These are phyloP conservation scores for Erythrolamprus reginae DNA, from an alignment of 2,113 vertebrate species.

Conservation along the genomic window DNA sequence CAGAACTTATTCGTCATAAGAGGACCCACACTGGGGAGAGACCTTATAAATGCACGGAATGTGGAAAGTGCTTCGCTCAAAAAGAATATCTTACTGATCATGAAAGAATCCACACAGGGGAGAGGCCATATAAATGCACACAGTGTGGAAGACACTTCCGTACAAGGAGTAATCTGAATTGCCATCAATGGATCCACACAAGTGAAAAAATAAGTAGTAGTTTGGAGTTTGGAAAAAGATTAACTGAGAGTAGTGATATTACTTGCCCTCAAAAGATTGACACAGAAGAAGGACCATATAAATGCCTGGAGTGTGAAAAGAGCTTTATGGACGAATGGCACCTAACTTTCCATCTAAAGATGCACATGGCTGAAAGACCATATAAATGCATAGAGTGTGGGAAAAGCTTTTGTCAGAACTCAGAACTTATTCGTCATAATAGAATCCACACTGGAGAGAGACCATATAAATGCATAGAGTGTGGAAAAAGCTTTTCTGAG, in stretches of 20 bases:
- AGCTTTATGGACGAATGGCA: background rate
- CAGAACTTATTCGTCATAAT: background rate
- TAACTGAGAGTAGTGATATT: too few relatives aligned
- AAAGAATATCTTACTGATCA: too few relatives aligned
- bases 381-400: background rate
- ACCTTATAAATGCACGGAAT: too few relatives aligned
- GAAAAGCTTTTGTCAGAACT: background rate
- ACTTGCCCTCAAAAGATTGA: background rate
- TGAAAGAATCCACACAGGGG: too few relatives aligned
- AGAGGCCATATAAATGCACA: too few relatives aligned
- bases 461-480: background rate
- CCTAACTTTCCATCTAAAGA: too few relatives aligned
- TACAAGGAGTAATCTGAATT: background rate
- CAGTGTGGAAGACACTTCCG: background rate
- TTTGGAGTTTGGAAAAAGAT: too few relatives aligned
- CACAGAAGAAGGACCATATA: background rate
- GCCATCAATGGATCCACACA: background rate
- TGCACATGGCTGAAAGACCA: background rate
- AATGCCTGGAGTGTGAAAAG: background rate
- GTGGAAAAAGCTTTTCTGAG: background rate
- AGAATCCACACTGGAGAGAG: background rate
- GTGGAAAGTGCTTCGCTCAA: too few relatives aligned
- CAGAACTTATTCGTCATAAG: too few relatives aligned
- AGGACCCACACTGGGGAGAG: too few relatives aligned
- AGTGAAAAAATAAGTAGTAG: background rate